phyloP scores from a whole-genome alignment of 2,888 invertebrate species.

The Nineta flava region DNA sequence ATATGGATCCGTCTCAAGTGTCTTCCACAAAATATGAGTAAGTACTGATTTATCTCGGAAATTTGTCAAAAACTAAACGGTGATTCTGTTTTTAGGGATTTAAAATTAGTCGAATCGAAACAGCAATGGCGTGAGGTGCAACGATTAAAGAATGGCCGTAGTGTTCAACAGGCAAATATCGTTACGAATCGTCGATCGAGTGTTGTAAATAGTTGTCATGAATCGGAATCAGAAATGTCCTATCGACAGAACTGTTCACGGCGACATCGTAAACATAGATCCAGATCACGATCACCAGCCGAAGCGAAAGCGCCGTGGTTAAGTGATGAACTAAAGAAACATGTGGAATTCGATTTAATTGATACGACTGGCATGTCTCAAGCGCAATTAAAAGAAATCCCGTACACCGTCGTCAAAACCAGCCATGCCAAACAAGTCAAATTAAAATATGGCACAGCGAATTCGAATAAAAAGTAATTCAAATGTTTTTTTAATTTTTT shows the following conservation, averaged over 20 bases:
- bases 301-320: slow-evolving; percentile 49
- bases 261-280: slow-evolving; percentile 24
- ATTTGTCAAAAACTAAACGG: background rate
- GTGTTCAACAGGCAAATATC: slow-evolving; percentile 54
- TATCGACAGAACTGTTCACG: slow-evolving; percentile 19
- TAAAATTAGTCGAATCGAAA: slow-evolving; percentile 72
- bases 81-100: slow-evolving; percentile 22
- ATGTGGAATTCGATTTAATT: slow-evolving; percentile 74
- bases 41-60: background rate
- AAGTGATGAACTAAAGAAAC: slow-evolving; percentile 63
- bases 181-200: slow-evolving; percentile 34
- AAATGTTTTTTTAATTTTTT: background rate
- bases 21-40: background rate
- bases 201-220: slow-evolving; percentile 27
- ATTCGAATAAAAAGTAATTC: slow-evolving; percentile 13
- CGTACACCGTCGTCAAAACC: slow-evolving; percentile 75
- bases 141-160: slow-evolving; percentile 43
- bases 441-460: slow-evolving; percentile 23
- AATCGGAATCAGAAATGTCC: slow-evolving; percentile 30
- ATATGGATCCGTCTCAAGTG: slow-evolving; percentile 42
- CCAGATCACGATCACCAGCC: slow-evolving; percentile 44
- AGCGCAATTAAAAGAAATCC: slow-evolving; percentile 71
- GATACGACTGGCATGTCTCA: slow-evolving; percentile 83
- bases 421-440: slow-evolving; percentile 43
- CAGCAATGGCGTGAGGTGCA: slow-evolving; percentile 82